These are phyloP conservation scores for Siniperca undulata DNA, from an alignment of 2,797 vertebrate species.

Conservation along the genomic window DNA sequence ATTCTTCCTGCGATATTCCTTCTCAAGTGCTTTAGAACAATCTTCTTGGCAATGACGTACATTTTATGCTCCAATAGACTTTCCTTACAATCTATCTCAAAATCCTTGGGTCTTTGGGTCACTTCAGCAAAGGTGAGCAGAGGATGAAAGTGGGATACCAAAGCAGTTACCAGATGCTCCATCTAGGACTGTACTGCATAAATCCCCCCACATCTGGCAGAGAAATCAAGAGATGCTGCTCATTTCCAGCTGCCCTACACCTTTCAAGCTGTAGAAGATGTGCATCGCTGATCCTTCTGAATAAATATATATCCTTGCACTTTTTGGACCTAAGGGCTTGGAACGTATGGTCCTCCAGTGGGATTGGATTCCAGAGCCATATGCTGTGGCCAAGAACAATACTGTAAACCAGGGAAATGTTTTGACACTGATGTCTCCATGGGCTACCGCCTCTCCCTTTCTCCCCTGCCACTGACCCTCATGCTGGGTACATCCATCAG, in stretches of 20 bases:
- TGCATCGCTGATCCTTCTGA: constrained; percentile 64
- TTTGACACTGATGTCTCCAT: constrained; percentile 66
- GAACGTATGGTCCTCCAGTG: constrained; percentile 61
- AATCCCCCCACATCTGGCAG: constrained; percentile 78
- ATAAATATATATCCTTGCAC: constrained; percentile 72
- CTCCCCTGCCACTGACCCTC: constrained; percentile 57
- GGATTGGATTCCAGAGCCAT: constrained; percentile 64
- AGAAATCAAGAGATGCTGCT: constrained; percentile 70
- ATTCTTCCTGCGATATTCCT: background rate
- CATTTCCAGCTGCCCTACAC: constrained; percentile 62
- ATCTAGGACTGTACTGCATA: constrained; percentile 55
- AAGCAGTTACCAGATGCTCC: constrained; percentile 74
- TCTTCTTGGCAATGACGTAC: constrained; percentile 13
- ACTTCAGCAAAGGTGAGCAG: constrained; percentile 51
- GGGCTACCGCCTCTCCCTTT: constrained; percentile 53
- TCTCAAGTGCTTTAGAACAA: background rate
- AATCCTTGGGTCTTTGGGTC: constrained; percentile 26
- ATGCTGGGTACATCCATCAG: constrained; percentile 61
- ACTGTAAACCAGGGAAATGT: constrained; percentile 69
- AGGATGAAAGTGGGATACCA: constrained; percentile 56
- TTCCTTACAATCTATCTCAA: constrained; percentile 35
- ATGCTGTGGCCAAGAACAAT: constrained; percentile 77
- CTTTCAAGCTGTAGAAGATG: constrained; percentile 64
- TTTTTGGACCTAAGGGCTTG: constrained; percentile 66
- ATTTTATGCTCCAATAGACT: constrained; percentile 23